Conservation (phyloP, 2,113 vertebrate species). For the Crocuta crocuta region DNA sequence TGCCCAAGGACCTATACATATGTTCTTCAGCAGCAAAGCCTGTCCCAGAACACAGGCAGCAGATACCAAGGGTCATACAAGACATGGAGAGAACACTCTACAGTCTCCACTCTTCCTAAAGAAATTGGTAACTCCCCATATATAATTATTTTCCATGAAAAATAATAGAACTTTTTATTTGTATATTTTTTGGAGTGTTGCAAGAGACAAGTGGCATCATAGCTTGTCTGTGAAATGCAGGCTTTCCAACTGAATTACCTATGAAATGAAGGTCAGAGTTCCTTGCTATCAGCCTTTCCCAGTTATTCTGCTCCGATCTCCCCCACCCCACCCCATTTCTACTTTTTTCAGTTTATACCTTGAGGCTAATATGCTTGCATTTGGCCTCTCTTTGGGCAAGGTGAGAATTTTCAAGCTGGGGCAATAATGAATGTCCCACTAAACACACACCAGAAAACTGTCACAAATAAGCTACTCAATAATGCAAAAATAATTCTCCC, state of each 20-base stretch:
- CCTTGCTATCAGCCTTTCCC: background rate
- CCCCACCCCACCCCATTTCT: too few species aligned
- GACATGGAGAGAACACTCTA: background rate
- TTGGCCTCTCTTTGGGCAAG: background rate
- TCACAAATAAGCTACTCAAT: too few species aligned
- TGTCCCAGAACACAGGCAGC: background rate
- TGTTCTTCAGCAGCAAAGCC: background rate
- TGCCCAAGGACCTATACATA: fast-evolving
- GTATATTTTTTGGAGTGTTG: background rate
- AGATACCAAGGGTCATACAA: background rate
- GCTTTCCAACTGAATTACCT: background rate
- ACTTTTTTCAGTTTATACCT: background rate
- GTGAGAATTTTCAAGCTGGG: background rate
- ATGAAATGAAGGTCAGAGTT: background rate
- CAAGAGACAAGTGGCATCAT: background rate
- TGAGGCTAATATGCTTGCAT: background rate
- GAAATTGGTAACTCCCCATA: background rate
- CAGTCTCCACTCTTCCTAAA: background rate
- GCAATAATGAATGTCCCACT: background rate
- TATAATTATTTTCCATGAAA: background rate
- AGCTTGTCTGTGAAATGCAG: background rate
- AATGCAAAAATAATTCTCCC: background rate
- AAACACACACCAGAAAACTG: background rate
- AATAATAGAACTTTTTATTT: background rate
- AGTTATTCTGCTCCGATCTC: background rate